A percentile compares a stretch with the other conserved stretches of the same genome.
Evolutionary conservation across 2,113 vertebrate genomes (phyloP).

Genomic region (Daboia siamensis): DNA sequence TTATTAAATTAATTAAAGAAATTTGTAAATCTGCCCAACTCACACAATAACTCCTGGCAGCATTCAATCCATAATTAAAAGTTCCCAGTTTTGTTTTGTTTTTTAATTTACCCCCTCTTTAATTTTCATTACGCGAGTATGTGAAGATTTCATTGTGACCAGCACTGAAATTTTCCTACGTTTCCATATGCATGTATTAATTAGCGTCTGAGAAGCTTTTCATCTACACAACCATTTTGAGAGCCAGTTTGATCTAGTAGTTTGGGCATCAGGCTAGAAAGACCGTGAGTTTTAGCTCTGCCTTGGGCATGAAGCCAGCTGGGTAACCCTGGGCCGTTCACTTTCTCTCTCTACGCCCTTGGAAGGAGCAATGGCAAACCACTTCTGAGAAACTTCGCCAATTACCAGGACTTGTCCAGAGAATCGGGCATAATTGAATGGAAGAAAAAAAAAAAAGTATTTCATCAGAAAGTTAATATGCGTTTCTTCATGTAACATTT

Average conservation of each 20-base stretch:
- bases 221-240: background rate
- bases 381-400: background rate
- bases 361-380: background rate
- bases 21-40: background rate
- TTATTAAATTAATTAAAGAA: background rate
- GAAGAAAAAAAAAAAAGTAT: background rate
- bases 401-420: background rate
- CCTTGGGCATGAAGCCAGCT: background rate
- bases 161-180: background rate
- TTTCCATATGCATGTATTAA: background rate
- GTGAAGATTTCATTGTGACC: background rate
- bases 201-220: background rate
- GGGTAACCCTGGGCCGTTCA: background rate
- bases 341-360: background rate
- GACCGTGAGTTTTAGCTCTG: background rate
- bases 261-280: background rate
- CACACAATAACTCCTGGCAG: background rate
- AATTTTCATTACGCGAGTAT: background rate
- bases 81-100: too few species aligned
- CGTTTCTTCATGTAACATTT: background rate
- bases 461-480: background rate
- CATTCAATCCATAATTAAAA: background rate
- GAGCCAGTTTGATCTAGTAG: background rate
- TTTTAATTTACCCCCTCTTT: background rate
- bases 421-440: background rate